Evolutionary conservation across 1,140 invertebrate species (phyloP).

Genomic region (Sarcophaga peregrina): DNA sequence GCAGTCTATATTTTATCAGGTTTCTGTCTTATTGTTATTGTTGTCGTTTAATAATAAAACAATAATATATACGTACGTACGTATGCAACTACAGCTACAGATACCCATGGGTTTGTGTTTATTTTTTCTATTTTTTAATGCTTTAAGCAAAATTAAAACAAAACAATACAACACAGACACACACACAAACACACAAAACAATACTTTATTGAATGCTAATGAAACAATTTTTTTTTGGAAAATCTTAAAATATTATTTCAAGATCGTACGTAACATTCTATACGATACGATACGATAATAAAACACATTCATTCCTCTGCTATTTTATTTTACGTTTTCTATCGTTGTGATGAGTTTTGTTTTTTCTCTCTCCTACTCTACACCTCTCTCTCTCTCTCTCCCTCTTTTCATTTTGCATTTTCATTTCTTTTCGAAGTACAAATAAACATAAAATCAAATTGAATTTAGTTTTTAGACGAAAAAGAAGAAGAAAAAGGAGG

Average conservation of each 20-base stretch:
- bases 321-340: neutral
- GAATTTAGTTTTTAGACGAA: no score
- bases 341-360: neutral
- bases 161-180: neutral
- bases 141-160: constrained; percentile 25
- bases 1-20: neutral
- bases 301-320: neutral
- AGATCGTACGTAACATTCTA: neutral
- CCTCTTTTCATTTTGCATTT: no score
- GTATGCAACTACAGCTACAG: no score
- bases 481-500: no score
- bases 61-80: neutral
- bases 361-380: no score
- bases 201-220: constrained; percentile 13
- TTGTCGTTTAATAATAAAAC: neutral
- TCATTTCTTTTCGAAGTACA: no score
- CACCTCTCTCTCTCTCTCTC: no score
- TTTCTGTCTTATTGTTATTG: neutral
- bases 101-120: neutral
- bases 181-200: no score
- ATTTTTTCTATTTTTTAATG: constrained; percentile 3
- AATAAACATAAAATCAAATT: no score
- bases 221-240: neutral
- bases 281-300: neutral
- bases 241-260: constrained; percentile 9